Evolutionary conservation across 2,888 invertebrate genomes (phyloP).

Genomic region (Anorthoa munda): DNA sequence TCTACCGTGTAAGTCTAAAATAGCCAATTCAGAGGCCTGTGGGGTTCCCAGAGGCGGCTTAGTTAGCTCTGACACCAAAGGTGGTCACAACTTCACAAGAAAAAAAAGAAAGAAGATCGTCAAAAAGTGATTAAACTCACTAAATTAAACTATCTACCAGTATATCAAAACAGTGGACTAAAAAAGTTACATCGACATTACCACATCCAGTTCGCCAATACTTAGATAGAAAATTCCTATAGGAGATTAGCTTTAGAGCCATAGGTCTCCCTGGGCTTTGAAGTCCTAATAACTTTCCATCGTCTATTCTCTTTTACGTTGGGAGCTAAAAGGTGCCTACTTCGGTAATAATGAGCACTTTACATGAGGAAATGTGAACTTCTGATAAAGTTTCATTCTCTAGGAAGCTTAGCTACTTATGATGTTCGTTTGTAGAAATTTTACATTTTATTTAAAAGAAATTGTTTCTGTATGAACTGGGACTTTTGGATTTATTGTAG

Average conservation of each 20-base stretch:
- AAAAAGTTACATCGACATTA: constrained; percentile 11
- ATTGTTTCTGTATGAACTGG: background rate
- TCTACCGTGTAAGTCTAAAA: too few species aligned
- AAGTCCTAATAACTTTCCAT: constrained; percentile 80
- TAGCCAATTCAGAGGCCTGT: too few species aligned
- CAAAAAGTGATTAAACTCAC: too few species aligned
- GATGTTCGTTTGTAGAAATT: background rate
- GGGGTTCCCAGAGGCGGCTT: too few species aligned
- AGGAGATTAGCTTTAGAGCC: constrained; percentile 79
- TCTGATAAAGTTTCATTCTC: background rate
- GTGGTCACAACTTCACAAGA: too few species aligned
- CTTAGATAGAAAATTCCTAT: constrained; percentile 65
- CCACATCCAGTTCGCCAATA: constrained; percentile 70
- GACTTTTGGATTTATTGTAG: too few species aligned
- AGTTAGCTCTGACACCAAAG: too few species aligned
- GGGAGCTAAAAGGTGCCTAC: constrained; percentile 45
- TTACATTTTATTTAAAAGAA: background rate
- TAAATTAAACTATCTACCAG: too few species aligned
- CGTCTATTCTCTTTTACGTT: constrained; percentile 67
- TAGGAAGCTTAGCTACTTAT: background rate
- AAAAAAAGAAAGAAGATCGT: too few species aligned
- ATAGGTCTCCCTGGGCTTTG: constrained; percentile 76
- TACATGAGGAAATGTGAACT: constrained; percentile 15
- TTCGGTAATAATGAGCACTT: constrained; percentile 39
- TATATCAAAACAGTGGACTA: background rate